These are phyloP conservation scores for Synanthedon vespiformis DNA, from an alignment of 2,888 invertebrate species.

Conservation along the genomic window DNA sequence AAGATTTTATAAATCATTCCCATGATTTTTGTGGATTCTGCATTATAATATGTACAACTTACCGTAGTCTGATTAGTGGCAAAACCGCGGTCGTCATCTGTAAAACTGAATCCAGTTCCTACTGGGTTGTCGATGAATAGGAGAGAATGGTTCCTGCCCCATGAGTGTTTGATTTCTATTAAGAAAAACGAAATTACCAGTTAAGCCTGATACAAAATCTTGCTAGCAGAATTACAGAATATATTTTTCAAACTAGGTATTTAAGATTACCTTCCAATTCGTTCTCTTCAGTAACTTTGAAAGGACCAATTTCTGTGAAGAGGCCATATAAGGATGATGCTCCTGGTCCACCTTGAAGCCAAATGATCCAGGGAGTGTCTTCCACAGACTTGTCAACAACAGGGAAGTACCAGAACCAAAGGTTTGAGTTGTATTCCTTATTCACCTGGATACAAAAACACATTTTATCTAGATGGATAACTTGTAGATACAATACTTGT, in stretches of 20 bases:
- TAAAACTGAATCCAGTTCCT: conserved; percentile 76
- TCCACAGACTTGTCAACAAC: conserved; percentile 64
- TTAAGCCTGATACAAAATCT: background rate
- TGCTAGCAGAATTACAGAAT: too few relatives aligned
- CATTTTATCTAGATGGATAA: background rate
- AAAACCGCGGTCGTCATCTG: conserved; percentile 71
- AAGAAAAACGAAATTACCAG: conserved; percentile 7
- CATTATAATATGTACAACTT: conserved; percentile 1
- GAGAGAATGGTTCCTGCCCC: conserved; percentile 74
- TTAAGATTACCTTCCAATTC: conserved; percentile 36
- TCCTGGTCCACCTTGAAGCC: conserved; percentile 73
- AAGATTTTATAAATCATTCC: background rate
- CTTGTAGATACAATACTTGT: background rate
- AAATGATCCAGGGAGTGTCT: conserved; percentile 68
- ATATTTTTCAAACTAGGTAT: background rate
- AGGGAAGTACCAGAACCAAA: conserved; percentile 90
- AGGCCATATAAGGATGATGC: conserved; percentile 69
- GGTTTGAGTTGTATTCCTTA: conserved; percentile 79
- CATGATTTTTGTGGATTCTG: background rate
- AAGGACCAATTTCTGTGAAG: conserved; percentile 75
- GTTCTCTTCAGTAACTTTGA: conserved; percentile 53
- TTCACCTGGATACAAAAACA: conserved; percentile 69
- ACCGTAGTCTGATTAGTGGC: conserved; percentile 73
- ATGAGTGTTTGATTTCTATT: conserved; percentile 67
- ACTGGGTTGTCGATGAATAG: conserved; percentile 78